A percentile compares a stretch with the other conserved stretches of the same genome.
These are phyloP conservation scores for Pollimyrus isidori DNA, from an alignment of 2,113 vertebrate genomes.

Conservation along the genomic window DNA sequence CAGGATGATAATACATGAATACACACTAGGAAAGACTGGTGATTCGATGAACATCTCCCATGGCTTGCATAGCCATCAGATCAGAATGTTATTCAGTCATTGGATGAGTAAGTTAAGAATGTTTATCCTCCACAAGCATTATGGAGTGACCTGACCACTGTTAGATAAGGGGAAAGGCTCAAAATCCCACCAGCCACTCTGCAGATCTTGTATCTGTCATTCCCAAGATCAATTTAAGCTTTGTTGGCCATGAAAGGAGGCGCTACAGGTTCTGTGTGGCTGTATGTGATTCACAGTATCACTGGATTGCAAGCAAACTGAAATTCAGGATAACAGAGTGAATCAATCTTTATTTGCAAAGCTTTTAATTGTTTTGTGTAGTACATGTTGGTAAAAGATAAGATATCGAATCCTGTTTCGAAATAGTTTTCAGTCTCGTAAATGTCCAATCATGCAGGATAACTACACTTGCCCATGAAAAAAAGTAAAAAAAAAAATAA, in stretches of 20 bases:
- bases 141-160: neutral
- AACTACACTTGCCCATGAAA: neutral
- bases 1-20: neutral
- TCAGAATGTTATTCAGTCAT: neutral
- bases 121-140: neutral
- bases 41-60: neutral
- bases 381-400: neutral
- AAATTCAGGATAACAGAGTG: neutral
- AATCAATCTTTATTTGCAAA: conserved; percentile 9
- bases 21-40: neutral
- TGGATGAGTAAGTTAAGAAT: neutral
- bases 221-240: neutral
- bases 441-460: neutral
- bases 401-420: neutral
- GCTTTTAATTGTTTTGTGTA: neutral
- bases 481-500: neutral
- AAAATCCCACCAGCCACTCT: neutral
- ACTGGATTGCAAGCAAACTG: neutral
- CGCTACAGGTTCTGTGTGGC: neutral
- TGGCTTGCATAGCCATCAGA: neutral
- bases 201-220: neutral
- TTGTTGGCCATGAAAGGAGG: neutral
- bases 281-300: neutral
- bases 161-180: neutral
- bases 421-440: neutral